Evolutionary conservation across 2,797 vertebrate genomes (phyloP).

Genomic region (Sebastes reedi): DNA sequence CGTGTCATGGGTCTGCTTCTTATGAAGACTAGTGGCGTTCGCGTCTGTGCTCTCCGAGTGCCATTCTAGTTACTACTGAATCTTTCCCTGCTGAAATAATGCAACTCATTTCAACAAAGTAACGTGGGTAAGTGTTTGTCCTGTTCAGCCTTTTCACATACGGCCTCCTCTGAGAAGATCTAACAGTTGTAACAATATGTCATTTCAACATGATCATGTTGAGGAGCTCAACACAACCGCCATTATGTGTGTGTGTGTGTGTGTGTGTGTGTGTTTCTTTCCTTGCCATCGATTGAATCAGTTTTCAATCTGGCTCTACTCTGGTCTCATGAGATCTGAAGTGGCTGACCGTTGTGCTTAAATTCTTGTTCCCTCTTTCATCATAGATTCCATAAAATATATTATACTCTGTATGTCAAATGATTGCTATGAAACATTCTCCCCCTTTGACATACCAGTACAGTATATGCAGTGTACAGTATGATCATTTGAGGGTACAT

Average conservation of each 20-base stretch:
- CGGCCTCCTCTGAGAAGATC: neutral
- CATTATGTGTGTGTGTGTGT: too few species aligned
- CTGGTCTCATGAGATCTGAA: neutral
- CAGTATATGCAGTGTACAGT: slow-evolving; percentile 10
- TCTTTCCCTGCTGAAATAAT: neutral
- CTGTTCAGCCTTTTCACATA: neutral
- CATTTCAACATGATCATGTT: neutral
- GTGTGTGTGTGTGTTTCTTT: neutral
- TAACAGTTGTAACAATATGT: neutral
- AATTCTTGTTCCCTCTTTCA: neutral
- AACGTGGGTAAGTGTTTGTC: neutral
- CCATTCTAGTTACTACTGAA: neutral
- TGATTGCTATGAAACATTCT: neutral
- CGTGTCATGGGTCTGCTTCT: neutral
- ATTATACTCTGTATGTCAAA: neutral
- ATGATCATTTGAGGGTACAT: slow-evolving; percentile 1
- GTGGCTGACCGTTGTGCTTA: neutral
- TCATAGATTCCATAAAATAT: neutral
- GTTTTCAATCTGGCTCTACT: neutral
- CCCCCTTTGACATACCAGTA: neutral
- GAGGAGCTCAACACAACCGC: neutral
- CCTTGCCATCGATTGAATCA: neutral
- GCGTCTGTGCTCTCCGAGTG: too few species aligned
- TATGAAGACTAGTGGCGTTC: neutral
- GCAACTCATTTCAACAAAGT: neutral